phyloP scores from a whole-genome alignment of 1,140 invertebrate genomes.

The Pseudomyrmex gracilis region DNA sequence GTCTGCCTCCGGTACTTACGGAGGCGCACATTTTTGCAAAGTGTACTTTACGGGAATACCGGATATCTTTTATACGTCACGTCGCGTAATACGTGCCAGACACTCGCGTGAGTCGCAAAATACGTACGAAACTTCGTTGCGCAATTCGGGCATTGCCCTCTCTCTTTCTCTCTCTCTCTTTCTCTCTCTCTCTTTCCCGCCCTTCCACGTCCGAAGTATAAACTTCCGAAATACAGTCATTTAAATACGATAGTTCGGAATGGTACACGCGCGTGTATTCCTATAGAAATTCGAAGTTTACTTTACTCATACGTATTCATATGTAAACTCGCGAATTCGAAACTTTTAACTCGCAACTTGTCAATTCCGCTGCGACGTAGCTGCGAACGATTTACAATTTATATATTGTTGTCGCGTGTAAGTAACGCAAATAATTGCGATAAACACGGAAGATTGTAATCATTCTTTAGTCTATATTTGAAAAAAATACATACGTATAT shows the following conservation, averaged over 20 bases:
- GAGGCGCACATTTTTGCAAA: slow-evolving; percentile 37
- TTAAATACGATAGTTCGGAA: slow-evolving; percentile 23
- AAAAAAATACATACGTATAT: background rate
- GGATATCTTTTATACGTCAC: slow-evolving; percentile 24
- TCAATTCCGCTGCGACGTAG: background rate
- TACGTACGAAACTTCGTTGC: slow-evolving; percentile 32
- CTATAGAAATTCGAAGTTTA: background rate
- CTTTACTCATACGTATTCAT: background rate
- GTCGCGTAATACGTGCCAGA: slow-evolving; percentile 10
- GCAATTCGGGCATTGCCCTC: background rate
- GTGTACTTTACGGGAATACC: slow-evolving; percentile 1
- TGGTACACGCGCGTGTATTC: background rate
- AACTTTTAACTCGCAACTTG: slow-evolving; percentile 9
- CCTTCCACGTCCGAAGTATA: background rate
- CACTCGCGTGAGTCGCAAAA: slow-evolving; percentile 12
- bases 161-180: too few relatives aligned
- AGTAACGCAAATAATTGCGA: background rate
- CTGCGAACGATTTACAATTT: background rate
- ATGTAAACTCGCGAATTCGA: slow-evolving; percentile 16
- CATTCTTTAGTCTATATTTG: background rate
- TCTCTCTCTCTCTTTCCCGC: background rate
- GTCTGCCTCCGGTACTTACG: background rate
- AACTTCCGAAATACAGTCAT: slow-evolving; percentile 2
- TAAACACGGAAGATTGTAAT: background rate
- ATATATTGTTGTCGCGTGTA: background rate